Conservation (phyloP, 2,888 invertebrate species). For the Drosophila formosana region DNA sequence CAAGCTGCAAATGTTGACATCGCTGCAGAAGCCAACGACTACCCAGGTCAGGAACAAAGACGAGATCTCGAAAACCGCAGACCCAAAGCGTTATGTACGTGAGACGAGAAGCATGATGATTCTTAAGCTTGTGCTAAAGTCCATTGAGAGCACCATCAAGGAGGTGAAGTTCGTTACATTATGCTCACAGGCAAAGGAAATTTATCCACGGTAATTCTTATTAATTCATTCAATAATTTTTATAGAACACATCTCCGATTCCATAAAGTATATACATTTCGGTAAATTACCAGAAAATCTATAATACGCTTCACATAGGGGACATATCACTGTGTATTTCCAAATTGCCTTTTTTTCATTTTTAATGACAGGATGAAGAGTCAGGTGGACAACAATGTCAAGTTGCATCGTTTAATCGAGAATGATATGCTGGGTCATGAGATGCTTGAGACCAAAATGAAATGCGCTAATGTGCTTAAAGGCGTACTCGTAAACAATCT, state of each 20-base stretch:
- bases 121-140: slow-evolving; percentile 78
- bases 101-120: slow-evolving; percentile 84
- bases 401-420: slow-evolving; percentile 77
- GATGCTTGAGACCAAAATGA: slow-evolving; percentile 73
- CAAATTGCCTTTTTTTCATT: not conserved
- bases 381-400: slow-evolving; percentile 80
- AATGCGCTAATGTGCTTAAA: slow-evolving; percentile 74
- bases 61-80: slow-evolving; percentile 24
- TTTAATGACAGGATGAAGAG: slow-evolving; percentile 75
- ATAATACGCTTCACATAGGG: too few species aligned
- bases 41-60: slow-evolving; percentile 21
- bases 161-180: slow-evolving; percentile 83
- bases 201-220: slow-evolving; percentile 81
- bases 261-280: too few species aligned
- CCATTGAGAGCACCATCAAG: slow-evolving; percentile 81
- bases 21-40: slow-evolving; percentile 53
- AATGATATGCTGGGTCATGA: slow-evolving; percentile 76
- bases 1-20: slow-evolving; percentile 72
- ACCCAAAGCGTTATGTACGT: slow-evolving; percentile 81
- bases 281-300: too few species aligned
- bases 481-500: slow-evolving; percentile 81
- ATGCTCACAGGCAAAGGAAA: slow-evolving; percentile 81
- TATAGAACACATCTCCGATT: not conserved
- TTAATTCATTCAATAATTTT: not conserved
- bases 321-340: too few species aligned